phyloP scores from a whole-genome alignment of 2,113 vertebrate genomes.

The Holacanthus passer region DNA sequence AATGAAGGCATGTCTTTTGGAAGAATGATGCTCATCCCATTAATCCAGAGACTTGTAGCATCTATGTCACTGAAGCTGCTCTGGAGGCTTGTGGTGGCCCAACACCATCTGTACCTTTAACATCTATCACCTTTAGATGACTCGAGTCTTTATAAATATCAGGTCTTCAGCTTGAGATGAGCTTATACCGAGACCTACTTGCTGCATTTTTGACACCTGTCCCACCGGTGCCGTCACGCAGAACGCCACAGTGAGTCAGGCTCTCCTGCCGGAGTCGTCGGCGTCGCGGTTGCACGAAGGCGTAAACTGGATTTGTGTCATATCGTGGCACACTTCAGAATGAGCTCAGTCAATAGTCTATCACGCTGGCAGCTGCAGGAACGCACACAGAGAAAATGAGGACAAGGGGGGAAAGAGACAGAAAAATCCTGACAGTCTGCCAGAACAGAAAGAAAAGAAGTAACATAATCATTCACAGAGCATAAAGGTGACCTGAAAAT shows the following conservation, averaged over 20 bases:
- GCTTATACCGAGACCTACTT: slow-evolving; percentile 36
- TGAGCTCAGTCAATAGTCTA: slow-evolving; percentile 66
- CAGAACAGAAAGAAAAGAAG: slow-evolving; percentile 58
- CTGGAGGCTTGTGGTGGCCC: neutral
- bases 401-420: slow-evolving; percentile 40
- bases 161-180: slow-evolving; percentile 16
- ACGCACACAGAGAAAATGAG: slow-evolving; percentile 56
- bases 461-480: slow-evolving; percentile 65
- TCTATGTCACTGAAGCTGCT: neutral
- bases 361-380: slow-evolving; percentile 58
- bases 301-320: slow-evolving; percentile 67
- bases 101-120: neutral
- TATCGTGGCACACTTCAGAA: slow-evolving; percentile 59
- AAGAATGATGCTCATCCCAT: neutral
- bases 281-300: slow-evolving; percentile 27
- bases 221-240: slow-evolving; percentile 48
- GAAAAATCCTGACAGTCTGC: slow-evolving; percentile 58
- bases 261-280: slow-evolving; percentile 40
- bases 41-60: neutral
- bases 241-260: slow-evolving; percentile 42
- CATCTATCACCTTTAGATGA: neutral
- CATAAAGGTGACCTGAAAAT: slow-evolving; percentile 64
- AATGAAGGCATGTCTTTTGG: neutral
- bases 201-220: slow-evolving; percentile 61
- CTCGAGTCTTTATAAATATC: slow-evolving; percentile 12